phyloP scores from a whole-genome alignment of 1,140 invertebrate species.

The Leptinotarsa undecemlineata region DNA sequence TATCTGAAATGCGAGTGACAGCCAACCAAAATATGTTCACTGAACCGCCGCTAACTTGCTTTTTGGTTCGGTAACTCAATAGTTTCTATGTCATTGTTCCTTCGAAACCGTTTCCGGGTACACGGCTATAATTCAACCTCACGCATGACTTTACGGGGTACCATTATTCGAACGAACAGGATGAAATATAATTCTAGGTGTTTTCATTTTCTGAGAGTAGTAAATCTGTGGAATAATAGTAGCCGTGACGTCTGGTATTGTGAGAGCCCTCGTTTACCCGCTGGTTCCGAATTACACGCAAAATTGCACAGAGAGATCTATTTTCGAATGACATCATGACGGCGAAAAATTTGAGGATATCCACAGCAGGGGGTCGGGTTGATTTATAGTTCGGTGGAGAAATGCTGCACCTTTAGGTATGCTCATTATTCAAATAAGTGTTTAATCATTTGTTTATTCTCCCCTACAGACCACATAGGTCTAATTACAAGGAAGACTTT shows the following conservation, averaged over 20 bases:
- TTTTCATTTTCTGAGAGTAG: conserved; percentile 33
- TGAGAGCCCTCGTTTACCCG: conserved; percentile 29
- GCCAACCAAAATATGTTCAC: conserved; percentile 21
- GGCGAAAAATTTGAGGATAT: conserved; percentile 27
- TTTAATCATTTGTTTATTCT: too few relatives aligned
- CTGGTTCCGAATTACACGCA: conserved; percentile 45
- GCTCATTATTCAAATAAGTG: too few relatives aligned
- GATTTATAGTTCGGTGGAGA: not conserved
- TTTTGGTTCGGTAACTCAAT: conserved; percentile 12
- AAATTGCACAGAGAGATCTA: conserved; percentile 44
- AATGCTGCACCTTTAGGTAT: too few relatives aligned
- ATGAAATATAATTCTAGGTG: conserved; percentile 40
- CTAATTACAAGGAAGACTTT: too few relatives aligned
- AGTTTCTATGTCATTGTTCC: conserved; percentile 17
- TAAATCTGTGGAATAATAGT: conserved; percentile 36
- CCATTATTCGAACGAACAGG: conserved; percentile 32
- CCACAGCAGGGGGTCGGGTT: conserved; percentile 2
- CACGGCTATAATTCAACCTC: conserved; percentile 20
- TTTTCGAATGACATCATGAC: conserved; percentile 39
- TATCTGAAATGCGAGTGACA: conserved; percentile 18
- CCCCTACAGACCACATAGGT: too few relatives aligned
- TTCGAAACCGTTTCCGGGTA: conserved; percentile 7
- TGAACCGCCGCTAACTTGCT: conserved; percentile 23
- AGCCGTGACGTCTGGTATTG: conserved; percentile 20
- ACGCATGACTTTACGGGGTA: conserved; percentile 19